Evolutionary conservation across 2,797 vertebrate genomes (phyloP).

Genomic region (Coendou prehensilis): DNA sequence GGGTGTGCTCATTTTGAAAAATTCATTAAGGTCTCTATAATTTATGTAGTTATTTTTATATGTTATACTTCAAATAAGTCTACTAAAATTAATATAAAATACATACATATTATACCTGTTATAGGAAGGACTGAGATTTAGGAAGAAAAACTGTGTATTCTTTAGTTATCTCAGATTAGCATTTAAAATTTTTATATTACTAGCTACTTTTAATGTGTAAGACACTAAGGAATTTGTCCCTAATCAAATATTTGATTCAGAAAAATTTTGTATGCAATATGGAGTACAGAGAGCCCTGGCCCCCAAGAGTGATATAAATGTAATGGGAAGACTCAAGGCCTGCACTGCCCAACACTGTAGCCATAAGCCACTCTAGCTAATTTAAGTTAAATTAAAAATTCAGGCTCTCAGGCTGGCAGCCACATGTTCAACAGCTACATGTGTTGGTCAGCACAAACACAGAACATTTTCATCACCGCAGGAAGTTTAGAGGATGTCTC

Average conservation of each 20-base stretch:
- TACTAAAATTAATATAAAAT: constrained; percentile 19
- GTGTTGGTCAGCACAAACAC: neutral
- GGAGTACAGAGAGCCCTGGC: neutral
- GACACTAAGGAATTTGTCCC: neutral
- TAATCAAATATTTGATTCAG: neutral
- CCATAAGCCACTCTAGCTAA: neutral
- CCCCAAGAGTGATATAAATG: neutral
- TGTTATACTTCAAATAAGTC: neutral
- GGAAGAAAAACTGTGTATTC: neutral
- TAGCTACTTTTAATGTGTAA: constrained; percentile 38
- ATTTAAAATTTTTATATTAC: neutral
- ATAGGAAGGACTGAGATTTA: neutral
- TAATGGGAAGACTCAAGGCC: neutral
- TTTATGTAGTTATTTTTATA: neutral
- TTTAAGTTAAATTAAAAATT: constrained; percentile 47
- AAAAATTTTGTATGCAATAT: neutral
- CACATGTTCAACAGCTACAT: neutral
- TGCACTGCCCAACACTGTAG: neutral
- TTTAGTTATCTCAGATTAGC: neutral
- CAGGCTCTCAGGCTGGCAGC: neutral
- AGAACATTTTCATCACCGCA: neutral
- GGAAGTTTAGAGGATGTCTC: neutral
- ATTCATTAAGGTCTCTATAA: neutral
- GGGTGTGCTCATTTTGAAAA: neutral
- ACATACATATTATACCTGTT: neutral